These are phyloP conservation scores for Benitochromis conjunctus DNA, from an alignment of 2,113 vertebrate genomes.

Conservation along the genomic window DNA sequence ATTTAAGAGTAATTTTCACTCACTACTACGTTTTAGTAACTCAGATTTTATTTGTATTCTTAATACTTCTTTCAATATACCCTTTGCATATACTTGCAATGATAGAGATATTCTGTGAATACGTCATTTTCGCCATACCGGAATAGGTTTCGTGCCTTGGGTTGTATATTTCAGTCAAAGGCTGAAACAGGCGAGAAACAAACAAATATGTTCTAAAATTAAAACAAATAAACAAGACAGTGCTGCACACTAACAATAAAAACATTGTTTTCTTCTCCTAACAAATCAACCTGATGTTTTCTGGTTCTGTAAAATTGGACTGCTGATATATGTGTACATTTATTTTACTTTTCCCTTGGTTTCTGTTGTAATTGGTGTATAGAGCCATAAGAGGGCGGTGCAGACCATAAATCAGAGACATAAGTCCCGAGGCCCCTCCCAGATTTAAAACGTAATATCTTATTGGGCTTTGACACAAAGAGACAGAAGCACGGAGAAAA, in stretches of 20 bases:
- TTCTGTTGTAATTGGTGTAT: background rate
- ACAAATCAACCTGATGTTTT: background rate
- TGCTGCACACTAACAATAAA: fast-evolving
- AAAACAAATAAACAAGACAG: background rate
- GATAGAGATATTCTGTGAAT: background rate
- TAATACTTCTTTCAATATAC: fast-evolving
- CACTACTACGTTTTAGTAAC: background rate
- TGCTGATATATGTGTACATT: background rate
- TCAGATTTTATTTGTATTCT: background rate
- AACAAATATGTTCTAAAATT: background rate
- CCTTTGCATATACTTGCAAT: fast-evolving
- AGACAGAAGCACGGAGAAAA: background rate
- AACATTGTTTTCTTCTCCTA: background rate
- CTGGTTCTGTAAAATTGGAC: background rate
- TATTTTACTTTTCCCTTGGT: fast-evolving
- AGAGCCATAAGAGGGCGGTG: background rate
- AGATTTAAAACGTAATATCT: background rate
- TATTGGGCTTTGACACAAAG: slow-evolving; percentile 15
- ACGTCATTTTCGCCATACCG: fast-evolving
- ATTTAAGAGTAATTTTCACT: fast-evolving
- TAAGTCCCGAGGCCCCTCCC: background rate
- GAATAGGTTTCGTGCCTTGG: background rate
- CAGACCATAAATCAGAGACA: background rate
- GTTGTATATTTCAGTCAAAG: background rate
- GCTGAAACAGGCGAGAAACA: background rate